Evolutionary conservation across 2,113 vertebrate genomes (phyloP), one percentile per base, ranked within the genome.

Genomic region (Calonectris borealis): DNA sequence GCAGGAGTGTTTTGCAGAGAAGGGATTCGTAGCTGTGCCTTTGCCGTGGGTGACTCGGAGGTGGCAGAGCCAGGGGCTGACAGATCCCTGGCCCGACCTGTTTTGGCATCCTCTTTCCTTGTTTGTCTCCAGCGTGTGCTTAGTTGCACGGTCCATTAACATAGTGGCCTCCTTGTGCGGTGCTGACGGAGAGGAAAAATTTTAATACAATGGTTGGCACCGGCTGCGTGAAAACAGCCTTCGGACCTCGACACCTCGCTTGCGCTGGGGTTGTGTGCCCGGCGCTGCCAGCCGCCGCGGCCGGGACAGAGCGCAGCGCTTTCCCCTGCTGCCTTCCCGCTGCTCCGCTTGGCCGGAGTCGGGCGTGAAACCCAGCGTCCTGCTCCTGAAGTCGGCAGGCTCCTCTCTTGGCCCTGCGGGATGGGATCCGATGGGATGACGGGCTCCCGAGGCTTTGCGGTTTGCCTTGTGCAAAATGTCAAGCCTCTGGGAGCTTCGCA

Each of bases 361-460:
- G 1, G 72, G 24, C 2, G 4, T 11, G 32, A 64, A 27, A 16
- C 29, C 26, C 32, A 0, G 3, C 3, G 1, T 38, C 44, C 31
- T 5, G 1, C 31, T 79, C 17, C 73, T 7, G 13, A 14, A 34
- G 42, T 0, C 7, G 27, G 48, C 83, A 11, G 38, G 25, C 5
- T 38, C 22, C 34, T 51, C 6, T 52, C 60, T 49, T 5, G 31
- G 25, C 52, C 5, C 0, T 10, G 66, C 4, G 3, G 69, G 58
- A 6, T 44, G 79, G 71, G 42, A 13, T 78, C 77, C 18, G 9
- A 0, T 1, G 27, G 62, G 27, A 25, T 55, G 25, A 3, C 7
- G 0, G 2, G 20, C 32, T 48, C 44, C 46, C 0, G 0, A 48
- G 17, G n/a, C 31, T 70, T 17, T 51, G 32, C 2, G 1, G 10